Evolutionary conservation across 2,797 vertebrate genomes (phyloP).

Genomic region (Dromococcyx pavoninus): DNA sequence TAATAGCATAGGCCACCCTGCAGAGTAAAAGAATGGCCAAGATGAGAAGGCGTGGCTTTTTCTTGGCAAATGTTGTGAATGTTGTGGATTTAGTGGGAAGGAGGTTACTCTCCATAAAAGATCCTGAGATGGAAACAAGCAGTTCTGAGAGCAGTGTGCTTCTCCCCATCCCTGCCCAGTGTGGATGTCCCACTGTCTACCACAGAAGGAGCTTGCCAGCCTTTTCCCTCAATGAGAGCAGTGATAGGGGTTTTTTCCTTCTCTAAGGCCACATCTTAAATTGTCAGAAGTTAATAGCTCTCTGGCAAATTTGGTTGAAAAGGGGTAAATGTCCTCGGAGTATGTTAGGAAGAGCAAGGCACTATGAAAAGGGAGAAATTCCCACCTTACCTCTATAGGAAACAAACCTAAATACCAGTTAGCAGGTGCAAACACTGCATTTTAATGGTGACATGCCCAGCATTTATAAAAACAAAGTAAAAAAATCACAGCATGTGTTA

Average conservation of each 20-base stretch:
- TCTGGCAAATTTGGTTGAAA: background rate
- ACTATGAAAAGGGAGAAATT: background rate
- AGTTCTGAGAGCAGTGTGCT: background rate
- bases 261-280: background rate
- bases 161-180: background rate
- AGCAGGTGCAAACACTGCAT: background rate
- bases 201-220: background rate
- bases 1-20: background rate
- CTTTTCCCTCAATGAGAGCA: background rate
- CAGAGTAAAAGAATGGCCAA: background rate
- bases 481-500: fast-evolving
- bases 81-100: background rate
- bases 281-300: background rate
- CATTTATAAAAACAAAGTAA: background rate
- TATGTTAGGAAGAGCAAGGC: background rate
- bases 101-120: background rate
- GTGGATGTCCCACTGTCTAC: background rate
- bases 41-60: background rate
- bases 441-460: background rate
- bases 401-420: background rate
- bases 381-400: background rate
- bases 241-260: background rate
- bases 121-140: slow-evolving; percentile 2
- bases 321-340: background rate
- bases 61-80: background rate